Percentiles rank a stretch among this genome's conserved stretches.
Conservation (phyloP, 2,888 invertebrate genomes). For the Pollenia griseotomentosa region DNA sequence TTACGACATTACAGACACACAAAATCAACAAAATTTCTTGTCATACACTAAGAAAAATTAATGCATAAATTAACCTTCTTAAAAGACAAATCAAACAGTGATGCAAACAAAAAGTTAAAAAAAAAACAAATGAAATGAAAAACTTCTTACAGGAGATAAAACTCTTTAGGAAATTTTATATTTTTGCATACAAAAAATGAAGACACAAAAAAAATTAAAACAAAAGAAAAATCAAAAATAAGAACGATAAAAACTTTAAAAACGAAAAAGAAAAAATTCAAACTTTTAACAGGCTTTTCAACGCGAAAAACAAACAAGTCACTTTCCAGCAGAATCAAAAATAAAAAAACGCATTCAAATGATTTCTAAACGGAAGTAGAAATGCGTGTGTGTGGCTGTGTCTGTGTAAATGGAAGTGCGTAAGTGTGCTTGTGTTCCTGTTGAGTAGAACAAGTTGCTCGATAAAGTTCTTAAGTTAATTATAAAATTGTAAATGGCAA, state of each 20-base stretch:
- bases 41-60: slow-evolving; percentile 70
- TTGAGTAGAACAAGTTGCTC: slow-evolving; percentile 62
- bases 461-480: slow-evolving; percentile 79
- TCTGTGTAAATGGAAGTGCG: neutral
- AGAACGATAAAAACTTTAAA: slow-evolving; percentile 10
- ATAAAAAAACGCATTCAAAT: slow-evolving; percentile 18
- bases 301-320: slow-evolving; percentile 66
- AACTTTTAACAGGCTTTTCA: slow-evolving; percentile 69
- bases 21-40: slow-evolving; percentile 7
- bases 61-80: slow-evolving; percentile 77
- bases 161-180: slow-evolving; percentile 59
- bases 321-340: slow-evolving; percentile 47
- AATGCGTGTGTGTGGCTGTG: neutral
- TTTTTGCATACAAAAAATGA: slow-evolving; percentile 30
- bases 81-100: slow-evolving; percentile 70
- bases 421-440: slow-evolving; percentile 57
- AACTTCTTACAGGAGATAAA: slow-evolving; percentile 72
- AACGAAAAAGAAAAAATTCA: slow-evolving; percentile 33
- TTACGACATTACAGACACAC: slow-evolving; percentile 23
- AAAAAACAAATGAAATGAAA: slow-evolving; percentile 4
- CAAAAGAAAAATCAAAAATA: slow-evolving; percentile 36
- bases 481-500: slow-evolving; percentile 79
- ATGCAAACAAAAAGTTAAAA: slow-evolving; percentile 41
- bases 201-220: slow-evolving; percentile 47
- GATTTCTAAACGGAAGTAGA: slow-evolving; percentile 25